These are phyloP conservation scores for Solenodon paradoxus DNA, from an alignment of 2,113 vertebrate genomes.

Conservation along the genomic window DNA sequence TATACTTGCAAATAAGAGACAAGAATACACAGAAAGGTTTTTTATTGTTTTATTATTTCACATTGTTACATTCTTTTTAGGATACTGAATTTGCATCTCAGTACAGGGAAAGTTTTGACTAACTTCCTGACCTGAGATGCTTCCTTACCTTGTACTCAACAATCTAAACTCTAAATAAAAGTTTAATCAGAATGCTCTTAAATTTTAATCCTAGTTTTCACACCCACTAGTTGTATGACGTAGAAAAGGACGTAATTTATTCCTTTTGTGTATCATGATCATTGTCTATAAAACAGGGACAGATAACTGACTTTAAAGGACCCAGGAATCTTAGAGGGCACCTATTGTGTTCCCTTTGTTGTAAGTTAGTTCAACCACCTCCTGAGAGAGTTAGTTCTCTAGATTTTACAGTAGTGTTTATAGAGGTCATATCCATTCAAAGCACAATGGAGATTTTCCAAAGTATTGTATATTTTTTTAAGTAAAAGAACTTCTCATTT, in stretches of 20 bases:
- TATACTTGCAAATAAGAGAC: not conserved
- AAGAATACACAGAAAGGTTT: not conserved
- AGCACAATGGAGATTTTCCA: not conserved
- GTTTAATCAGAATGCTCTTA: not conserved
- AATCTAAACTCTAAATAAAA: not conserved
- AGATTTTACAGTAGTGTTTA: not conserved
- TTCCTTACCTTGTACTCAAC: not conserved
- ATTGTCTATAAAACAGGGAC: not conserved
- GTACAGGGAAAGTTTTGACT: constrained; percentile 1
- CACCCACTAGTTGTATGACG: not conserved
- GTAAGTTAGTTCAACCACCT: not conserved
- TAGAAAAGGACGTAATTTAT: not conserved
- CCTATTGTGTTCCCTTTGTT: not conserved
- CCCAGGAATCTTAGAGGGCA: not conserved
- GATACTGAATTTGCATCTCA: too few species aligned
- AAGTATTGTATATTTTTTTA: not conserved
- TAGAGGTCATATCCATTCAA: not conserved
- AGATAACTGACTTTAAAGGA: not conserved
- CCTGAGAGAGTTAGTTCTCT: not conserved
- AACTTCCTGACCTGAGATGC: not conserved
- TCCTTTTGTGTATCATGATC: not conserved
- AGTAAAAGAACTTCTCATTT: not conserved
- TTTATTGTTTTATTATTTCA: too few species aligned
- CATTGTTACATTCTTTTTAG: too few species aligned
- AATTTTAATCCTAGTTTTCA: not conserved